phyloP scores from a whole-genome alignment of 1,140 invertebrate species.

The Cardiocondyla obscurior region DNA sequence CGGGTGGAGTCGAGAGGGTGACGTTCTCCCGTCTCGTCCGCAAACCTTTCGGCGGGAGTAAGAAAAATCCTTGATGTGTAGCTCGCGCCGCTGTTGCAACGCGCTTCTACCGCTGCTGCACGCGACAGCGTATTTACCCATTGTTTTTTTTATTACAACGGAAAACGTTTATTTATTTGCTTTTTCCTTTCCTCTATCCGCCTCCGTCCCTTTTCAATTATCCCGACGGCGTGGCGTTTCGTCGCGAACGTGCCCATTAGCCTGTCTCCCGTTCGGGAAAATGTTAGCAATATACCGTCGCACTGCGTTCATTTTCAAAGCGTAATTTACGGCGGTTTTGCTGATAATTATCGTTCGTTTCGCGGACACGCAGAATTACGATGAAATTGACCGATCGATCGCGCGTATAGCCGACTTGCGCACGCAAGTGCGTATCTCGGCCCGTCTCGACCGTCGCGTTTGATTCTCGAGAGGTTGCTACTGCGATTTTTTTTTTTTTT shows the following conservation, averaged over 20 bases:
- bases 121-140: neutral
- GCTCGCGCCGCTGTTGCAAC: neutral
- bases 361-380: slow-evolving; percentile 39
- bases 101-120: neutral
- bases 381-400: slow-evolving; percentile 36
- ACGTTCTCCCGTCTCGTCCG: neutral
- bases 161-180: slow-evolving; percentile 21
- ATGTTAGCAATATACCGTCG: slow-evolving; percentile 60
- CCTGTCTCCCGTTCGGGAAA: slow-evolving; percentile 51
- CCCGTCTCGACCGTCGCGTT: neutral
- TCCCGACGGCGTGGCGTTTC: slow-evolving; percentile 9
- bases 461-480: neutral
- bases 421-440: neutral
- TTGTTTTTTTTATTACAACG: slow-evolving; percentile 1
- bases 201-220: slow-evolving; percentile 32
- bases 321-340: slow-evolving; percentile 52
- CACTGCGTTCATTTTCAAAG: slow-evolving; percentile 31
- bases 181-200: neutral
- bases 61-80: slow-evolving; percentile 1
- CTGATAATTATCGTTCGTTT: slow-evolving; percentile 48
- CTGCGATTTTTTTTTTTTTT: neutral
- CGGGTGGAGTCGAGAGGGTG: neutral
- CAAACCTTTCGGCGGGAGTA: neutral
- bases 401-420: neutral
- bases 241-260: slow-evolving; percentile 54